phyloP scores from a whole-genome alignment of 1,140 invertebrate genomes.

The Drosophila busckii region DNA sequence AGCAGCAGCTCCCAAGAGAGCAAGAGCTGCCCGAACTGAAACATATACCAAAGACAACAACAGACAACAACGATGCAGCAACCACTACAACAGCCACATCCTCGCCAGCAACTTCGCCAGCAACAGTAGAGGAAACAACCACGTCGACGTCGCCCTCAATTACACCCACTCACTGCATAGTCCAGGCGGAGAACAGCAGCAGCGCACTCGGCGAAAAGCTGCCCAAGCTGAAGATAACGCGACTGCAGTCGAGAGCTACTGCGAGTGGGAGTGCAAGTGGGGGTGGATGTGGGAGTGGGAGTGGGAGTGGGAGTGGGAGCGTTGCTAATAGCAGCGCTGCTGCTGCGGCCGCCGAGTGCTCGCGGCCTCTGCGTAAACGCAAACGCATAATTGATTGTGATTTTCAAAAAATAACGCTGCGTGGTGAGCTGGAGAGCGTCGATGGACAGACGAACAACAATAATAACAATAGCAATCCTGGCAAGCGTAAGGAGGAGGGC shows the following conservation, averaged over 20 bases:
- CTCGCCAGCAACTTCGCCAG: constrained; percentile 25
- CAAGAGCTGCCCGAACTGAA: constrained; percentile 8
- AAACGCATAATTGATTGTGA: constrained; percentile 78
- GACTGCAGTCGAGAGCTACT: too few relatives aligned
- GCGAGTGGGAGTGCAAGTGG: not conserved
- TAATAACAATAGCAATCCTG: constrained; percentile 7
- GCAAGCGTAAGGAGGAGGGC: constrained; percentile 8
- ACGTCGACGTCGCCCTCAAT: too few relatives aligned
- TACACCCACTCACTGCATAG: too few relatives aligned
- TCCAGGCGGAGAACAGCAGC: too few relatives aligned
- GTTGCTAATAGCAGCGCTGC: not conserved
- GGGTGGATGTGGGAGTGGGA: not conserved
- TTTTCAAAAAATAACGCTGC: constrained; percentile 67
- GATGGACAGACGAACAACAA: constrained; percentile 8
- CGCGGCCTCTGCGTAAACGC: constrained; percentile 82
- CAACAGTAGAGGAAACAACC: constrained; percentile 7
- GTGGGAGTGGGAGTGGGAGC: not conserved
- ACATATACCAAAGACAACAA: constrained; percentile 58
- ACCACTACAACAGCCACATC: constrained; percentile 21
- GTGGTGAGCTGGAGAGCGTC: constrained; percentile 58
- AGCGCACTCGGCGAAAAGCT: too few relatives aligned
- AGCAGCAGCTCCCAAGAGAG: not conserved
- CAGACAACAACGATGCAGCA: constrained; percentile 14
- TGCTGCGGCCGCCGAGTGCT: constrained; percentile 78
- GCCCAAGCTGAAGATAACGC: constrained; percentile 82